Percentiles rank a stretch among this genome's conserved stretches.
phyloP scores from a whole-genome alignment of 2,888 invertebrate species.

The Ornithoptera alexandrae region DNA sequence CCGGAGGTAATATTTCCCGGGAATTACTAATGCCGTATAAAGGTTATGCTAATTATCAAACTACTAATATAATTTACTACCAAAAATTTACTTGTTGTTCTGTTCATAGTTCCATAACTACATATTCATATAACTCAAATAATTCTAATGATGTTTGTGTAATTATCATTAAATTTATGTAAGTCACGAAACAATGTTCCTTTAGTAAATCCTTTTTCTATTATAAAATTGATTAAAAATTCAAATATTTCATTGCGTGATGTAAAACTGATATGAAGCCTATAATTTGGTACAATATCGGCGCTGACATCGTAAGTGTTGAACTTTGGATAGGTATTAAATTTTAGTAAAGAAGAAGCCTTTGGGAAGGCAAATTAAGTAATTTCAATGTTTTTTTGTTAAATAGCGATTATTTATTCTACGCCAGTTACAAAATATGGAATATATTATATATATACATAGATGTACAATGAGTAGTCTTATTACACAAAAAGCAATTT shows the following conservation, averaged over 20 bases:
- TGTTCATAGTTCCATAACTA: not conserved
- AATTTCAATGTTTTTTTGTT: not conserved
- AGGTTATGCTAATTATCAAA: not conserved
- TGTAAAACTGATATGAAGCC: not conserved
- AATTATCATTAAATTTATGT: too few species aligned
- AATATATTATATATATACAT: too few species aligned
- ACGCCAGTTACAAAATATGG: too few species aligned
- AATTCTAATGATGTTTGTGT: not conserved
- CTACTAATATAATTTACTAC: not conserved
- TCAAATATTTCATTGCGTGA: constrained; percentile 25
- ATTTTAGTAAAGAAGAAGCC: too few species aligned
- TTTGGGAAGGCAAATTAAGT: too few species aligned
- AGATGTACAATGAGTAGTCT: too few species aligned
- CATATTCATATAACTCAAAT: too few species aligned
- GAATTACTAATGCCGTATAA: not conserved
- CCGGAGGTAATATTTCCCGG: constrained; percentile 21
- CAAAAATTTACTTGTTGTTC: not conserved
- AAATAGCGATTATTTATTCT: not conserved
- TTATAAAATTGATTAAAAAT: constrained; percentile 26
- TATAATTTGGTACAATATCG: constrained; percentile 12
- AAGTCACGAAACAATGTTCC: not conserved
- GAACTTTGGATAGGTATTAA: not conserved
- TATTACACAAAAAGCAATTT: too few species aligned
- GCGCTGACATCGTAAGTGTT: constrained; percentile 9
- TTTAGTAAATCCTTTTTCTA: constrained; percentile 10